Evolutionary conservation across 2,888 invertebrate genomes (phyloP).

Genomic region (Diploptera punctata): DNA sequence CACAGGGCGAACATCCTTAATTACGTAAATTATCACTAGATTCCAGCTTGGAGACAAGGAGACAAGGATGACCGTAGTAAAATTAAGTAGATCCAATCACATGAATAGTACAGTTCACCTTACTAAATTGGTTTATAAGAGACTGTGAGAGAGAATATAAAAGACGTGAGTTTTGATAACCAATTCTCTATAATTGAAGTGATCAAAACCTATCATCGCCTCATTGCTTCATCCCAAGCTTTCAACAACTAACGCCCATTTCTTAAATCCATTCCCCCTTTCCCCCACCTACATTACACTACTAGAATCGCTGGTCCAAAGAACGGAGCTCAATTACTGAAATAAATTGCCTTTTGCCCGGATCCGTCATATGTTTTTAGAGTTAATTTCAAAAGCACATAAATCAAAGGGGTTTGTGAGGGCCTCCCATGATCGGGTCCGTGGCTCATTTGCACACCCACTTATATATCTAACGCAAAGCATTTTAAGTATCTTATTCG

Average conservation of each 20-base stretch:
- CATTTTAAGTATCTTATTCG: background rate
- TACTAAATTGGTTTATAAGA: too few species aligned
- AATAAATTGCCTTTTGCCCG: conserved; percentile 43
- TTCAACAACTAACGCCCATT: conserved; percentile 33
- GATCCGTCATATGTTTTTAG: conserved; percentile 42
- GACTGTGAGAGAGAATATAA: too few species aligned
- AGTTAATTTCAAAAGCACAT: conserved; percentile 44
- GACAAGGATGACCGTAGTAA: too few species aligned
- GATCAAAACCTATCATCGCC: conserved; percentile 22
- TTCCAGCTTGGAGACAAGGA: too few species aligned
- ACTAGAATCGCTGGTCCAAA: background rate
- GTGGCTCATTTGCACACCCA: conserved; percentile 38
- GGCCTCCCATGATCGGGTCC: conserved; percentile 35
- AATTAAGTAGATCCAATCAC: too few species aligned
- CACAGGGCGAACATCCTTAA: too few species aligned
- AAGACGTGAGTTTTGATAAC: background rate
- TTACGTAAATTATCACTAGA: too few species aligned
- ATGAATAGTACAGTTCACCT: too few species aligned
- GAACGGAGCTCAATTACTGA: conserved; percentile 41
- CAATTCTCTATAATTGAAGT: conserved; percentile 22
- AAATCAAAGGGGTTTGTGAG: conserved; percentile 43
- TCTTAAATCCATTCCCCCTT: background rate
- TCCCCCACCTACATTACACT: conserved; percentile 1
- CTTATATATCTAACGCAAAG: conserved; percentile 21
- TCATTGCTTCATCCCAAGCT: conserved; percentile 4